Evolutionary conservation across 2,888 invertebrate genomes (phyloP), one percentile per base, ranked within the genome.

Genomic region (Apodemia duryi): DNA sequence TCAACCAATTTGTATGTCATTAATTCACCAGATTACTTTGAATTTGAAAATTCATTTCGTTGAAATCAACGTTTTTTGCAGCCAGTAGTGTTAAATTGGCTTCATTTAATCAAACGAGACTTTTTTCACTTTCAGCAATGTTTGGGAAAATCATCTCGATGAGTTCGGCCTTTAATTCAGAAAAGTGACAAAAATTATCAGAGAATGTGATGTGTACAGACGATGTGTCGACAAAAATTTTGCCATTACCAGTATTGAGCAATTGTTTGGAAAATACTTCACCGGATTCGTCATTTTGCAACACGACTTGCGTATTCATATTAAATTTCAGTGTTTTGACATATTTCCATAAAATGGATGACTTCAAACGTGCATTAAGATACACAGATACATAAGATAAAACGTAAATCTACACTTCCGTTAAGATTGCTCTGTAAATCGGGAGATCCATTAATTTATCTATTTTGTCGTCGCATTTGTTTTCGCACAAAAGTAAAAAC

Each of bases 111-210:
- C 67, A 71, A 41, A 54, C 61, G 60, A 65, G 62, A 62, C 61
- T 66, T 32, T 52, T 10, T 43, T 66, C 64, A 67, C 62, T 61
- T 51, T 65, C 11, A 61, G 35, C 51, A 52, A 65, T 51, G 65
- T 65, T 65, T 65, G 65, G 49, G 43, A 65, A 64, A 64, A 66
- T 49, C 51, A 38, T 66, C 32, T 64, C 64, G 32, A 70, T 68
- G 46, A 71, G 69, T 43, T 67, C 67, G 60, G 60, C 60, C 64
- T 70, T 67, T 13, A 66, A 54, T 54, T 69, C 64, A 49, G 62
- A 54, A 41, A 69, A 63, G 61, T 65, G 57, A 65, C 67, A 68
- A 54, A 70, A 68, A 66, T 68, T 35, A 9, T 52, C 64, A 43
- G 68, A 62, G 21, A 68, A 64, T 61, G 51, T 67, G 21, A 70